Conservation (phyloP, 2,888 invertebrate genomes). For the Tenthredo scrophulariae region DNA sequence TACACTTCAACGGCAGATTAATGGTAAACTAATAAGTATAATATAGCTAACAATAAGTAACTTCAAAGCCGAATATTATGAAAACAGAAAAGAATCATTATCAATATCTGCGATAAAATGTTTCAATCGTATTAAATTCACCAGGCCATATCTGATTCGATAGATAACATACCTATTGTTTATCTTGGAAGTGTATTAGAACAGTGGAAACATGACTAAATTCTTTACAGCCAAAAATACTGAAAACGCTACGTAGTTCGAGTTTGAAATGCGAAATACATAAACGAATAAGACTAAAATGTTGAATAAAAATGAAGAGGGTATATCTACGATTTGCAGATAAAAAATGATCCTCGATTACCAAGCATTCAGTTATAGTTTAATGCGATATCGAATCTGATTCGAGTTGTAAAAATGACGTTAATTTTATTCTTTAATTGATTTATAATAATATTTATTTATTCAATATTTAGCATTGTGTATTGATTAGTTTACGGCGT, state of each 20-base stretch:
- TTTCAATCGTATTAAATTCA: background rate
- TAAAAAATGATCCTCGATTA: background rate
- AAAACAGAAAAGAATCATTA: background rate
- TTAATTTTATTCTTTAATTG: conserved; percentile 22
- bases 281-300: conserved; percentile 16
- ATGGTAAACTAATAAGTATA: conserved; percentile 17
- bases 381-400: conserved; percentile 5
- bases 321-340: conserved; percentile 7
- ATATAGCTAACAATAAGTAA: conserved; percentile 28
- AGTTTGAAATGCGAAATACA: conserved; percentile 19
- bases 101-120: background rate
- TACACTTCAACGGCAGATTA: conserved; percentile 16
- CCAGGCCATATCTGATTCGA: background rate
- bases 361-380: background rate
- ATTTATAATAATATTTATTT: conserved; percentile 5
- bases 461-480: conserved; percentile 45
- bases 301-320: background rate
- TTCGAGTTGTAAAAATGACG: conserved; percentile 26
- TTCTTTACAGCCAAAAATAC: conserved; percentile 39
- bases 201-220: conserved; percentile 28
- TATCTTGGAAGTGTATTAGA: background rate
- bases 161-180: background rate
- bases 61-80: conserved; percentile 28
- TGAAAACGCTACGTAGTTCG: conserved; percentile 21
- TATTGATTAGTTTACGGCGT: conserved; percentile 43